Evolutionary conservation across 1,140 invertebrate species (phyloP), one percentile per base, ranked within the genome.

Genomic region (Ips nitidus): DNA sequence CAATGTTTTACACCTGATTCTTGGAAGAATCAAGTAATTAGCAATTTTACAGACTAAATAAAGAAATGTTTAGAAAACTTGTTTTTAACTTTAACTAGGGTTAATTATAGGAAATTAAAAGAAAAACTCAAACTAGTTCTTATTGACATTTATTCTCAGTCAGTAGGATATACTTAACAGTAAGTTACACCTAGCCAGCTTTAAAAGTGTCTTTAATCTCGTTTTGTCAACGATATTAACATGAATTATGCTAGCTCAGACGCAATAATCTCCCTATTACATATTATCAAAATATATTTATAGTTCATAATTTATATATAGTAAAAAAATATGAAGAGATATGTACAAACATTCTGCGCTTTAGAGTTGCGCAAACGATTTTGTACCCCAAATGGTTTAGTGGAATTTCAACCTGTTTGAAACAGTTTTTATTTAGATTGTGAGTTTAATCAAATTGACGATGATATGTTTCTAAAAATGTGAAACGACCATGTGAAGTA

Each of bases 211-310:
- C 57, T 8, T 59, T 59, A 59, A 59, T 59, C 57, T 38, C 8
- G 8, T 59, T 70, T 60, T 70, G 59, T 68, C 40, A 63, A 60
- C 70, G 59, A 67, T 66, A 53, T 69, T 91, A 91, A 80, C 86
- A 84, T 57, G 52, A 69, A 42, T 75, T 74, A 75, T 69, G 62
- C 64, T 75, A 71, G 69, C 42, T 72, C 69, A 73, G 69, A 68
- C 74, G 71, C n/a, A 42, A 65, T 61, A 47, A 62, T 38, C 41
- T 47, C 58, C 69, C 55, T 72, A 72, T 76, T 73, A 71, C 74
- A 73, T 69, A 76, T 70, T 78, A 78, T 76, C 77, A 78, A 78
- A 78, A 78, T 78, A 78, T 78, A 78, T 69, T 62, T 41, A 22
- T 22, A 70, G 72, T 78, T 76, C 75, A 74, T 77, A 78, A 75